Evolutionary conservation across 2,797 vertebrate genomes (phyloP).

Genomic region (Cyprinodon diabolis): DNA sequence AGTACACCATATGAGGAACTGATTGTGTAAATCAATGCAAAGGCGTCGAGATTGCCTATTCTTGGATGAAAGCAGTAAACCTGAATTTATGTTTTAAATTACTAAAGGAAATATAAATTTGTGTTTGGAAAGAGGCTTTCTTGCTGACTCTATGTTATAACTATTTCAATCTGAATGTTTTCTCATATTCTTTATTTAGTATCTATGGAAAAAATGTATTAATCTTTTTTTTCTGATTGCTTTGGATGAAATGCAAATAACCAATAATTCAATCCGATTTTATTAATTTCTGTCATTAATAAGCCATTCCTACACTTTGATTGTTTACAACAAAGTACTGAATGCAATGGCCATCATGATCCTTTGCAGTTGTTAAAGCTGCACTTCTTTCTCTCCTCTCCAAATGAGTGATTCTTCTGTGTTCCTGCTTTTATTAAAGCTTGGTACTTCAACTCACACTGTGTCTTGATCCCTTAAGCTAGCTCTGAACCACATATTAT

Average conservation of each 20-base stretch:
- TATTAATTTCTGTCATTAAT: conserved; percentile 34
- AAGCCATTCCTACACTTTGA: conserved; percentile 21
- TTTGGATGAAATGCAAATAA: conserved; percentile 26
- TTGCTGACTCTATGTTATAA: conserved; percentile 34
- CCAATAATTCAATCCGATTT: conserved; percentile 8
- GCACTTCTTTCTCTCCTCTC: conserved; percentile 21
- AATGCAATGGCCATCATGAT: conserved; percentile 40
- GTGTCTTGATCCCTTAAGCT: conserved; percentile 63
- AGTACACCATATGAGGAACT: conserved; percentile 22
- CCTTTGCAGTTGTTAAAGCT: conserved; percentile 33
- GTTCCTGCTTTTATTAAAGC: conserved; percentile 69
- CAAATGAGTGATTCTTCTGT: conserved; percentile 57
- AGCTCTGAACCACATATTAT: conserved; percentile 43
- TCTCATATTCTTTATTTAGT: conserved; percentile 39
- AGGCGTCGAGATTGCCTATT: background rate
- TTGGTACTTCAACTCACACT: conserved; percentile 66
- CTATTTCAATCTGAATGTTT: conserved; percentile 28
- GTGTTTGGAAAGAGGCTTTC: conserved; percentile 43
- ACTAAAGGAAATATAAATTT: conserved; percentile 8
- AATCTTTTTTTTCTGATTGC: conserved; percentile 14
- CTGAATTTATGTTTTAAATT: conserved; percentile 19
- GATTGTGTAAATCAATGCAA: conserved; percentile 1
- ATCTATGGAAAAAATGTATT: conserved; percentile 21
- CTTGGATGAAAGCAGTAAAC: conserved; percentile 12
- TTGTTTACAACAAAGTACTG: conserved; percentile 38